These are phyloP conservation scores for Pollachius pollachius DNA, from an alignment of 2,113 vertebrate genomes.

Conservation along the genomic window DNA sequence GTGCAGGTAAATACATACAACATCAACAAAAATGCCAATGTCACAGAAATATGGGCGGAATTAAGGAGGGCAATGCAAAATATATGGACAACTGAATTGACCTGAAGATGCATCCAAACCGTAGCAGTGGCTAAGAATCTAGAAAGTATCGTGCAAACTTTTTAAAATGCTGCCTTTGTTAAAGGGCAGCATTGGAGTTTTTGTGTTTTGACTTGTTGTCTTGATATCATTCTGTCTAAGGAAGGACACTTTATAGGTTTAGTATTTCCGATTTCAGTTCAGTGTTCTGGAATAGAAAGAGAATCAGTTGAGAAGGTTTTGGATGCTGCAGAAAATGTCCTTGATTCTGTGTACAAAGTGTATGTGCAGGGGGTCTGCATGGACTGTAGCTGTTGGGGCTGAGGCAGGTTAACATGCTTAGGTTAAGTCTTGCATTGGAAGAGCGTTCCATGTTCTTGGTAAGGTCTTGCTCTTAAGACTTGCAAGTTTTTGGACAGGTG, in stretches of 20 bases:
- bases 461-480: neutral
- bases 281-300: neutral
- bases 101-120: conserved; percentile 15
- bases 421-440: neutral
- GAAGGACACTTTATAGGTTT: conserved; percentile 12
- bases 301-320: neutral
- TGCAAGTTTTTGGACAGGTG: conserved; percentile 40
- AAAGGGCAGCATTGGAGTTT: neutral
- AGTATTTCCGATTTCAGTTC: conserved; percentile 3
- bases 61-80: conserved; percentile 9
- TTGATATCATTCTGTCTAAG: neutral
- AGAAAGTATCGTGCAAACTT: neutral
- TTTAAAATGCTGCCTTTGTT: neutral
- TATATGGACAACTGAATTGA: conserved; percentile 2
- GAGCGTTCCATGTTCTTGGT: neutral
- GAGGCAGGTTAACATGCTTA: neutral
- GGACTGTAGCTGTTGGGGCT: neutral
- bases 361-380: neutral
- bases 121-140: conserved; percentile 6
- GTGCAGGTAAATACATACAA: conserved; percentile 70
- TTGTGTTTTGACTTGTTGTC: conserved; percentile 2
- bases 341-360: neutral
- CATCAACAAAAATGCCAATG: conserved; percentile 1
- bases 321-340: neutral
- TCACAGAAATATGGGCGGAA: conserved; percentile 11